Percentiles rank a stretch among this genome's conserved stretches.
These are phyloP conservation scores for Peromyscus aztecus DNA, from an alignment of 2,797 vertebrate species.

Conservation along the genomic window DNA sequence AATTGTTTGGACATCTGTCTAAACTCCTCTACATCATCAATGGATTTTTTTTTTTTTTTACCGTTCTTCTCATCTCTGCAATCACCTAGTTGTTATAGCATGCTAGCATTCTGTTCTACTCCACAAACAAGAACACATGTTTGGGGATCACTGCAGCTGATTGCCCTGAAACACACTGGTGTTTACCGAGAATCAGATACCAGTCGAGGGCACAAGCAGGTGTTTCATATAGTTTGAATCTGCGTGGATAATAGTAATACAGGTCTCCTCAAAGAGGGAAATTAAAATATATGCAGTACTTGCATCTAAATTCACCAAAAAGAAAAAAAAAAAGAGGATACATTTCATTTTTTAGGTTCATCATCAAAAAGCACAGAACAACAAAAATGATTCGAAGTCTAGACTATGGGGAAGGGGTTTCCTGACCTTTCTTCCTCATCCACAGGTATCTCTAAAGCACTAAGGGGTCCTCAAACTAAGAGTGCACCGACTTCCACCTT, in stretches of 20 bases:
- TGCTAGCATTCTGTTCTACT: conserved; percentile 5
- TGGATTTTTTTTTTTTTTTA: not conserved
- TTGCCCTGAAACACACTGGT: not conserved
- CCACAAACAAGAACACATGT: not conserved
- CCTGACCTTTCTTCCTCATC: conserved; percentile 85
- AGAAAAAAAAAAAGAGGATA: not conserved
- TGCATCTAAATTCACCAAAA: not conserved
- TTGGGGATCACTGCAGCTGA: not conserved
- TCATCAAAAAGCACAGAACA: conserved; percentile 80
- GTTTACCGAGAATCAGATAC: not conserved
- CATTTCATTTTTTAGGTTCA: conserved; percentile 23
- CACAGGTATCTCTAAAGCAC: not conserved
- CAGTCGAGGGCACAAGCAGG: not conserved
- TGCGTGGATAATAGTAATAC: not conserved
- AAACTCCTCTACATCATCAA: not conserved
- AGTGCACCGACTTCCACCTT: not conserved
- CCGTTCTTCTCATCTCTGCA: conserved; percentile 14
- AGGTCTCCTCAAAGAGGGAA: not conserved
- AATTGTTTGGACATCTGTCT: not conserved
- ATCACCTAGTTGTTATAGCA: not conserved
- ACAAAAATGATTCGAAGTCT: conserved; percentile 87
- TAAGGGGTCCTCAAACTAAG: not conserved
- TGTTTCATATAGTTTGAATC: not conserved
- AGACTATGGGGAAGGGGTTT: conserved; percentile 89
- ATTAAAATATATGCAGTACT: not conserved